Evolutionary conservation across 2,888 invertebrate genomes (phyloP).

Genomic region (Leucophenga maculata): DNA sequence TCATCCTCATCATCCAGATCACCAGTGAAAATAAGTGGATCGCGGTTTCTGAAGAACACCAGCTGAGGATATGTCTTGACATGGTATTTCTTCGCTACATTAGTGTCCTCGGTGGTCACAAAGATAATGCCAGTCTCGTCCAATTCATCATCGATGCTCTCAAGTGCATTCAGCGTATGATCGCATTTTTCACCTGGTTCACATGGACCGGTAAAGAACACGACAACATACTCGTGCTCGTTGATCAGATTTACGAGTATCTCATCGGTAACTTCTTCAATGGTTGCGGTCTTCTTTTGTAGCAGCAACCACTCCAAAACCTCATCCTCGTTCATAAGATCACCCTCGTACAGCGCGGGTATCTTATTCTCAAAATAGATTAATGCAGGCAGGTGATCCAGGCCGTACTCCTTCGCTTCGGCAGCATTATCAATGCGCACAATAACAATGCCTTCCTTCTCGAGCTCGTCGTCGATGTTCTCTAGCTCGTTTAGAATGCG

Average conservation of each 20-base stretch:
- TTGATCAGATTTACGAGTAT: conserved; percentile 88
- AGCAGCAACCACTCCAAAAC: conserved; percentile 88
- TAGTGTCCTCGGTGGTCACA: conserved; percentile 90
- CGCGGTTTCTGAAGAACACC: conserved; percentile 92
- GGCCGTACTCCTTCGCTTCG: conserved; percentile 92
- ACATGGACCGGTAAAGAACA: conserved; percentile 91
- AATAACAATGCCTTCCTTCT: conserved; percentile 91
- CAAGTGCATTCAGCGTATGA: conserved; percentile 86
- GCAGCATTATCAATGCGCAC: conserved; percentile 91
- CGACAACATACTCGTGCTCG: conserved; percentile 94
- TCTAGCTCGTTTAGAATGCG: conserved; percentile 90
- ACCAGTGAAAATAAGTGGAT: conserved; percentile 87
- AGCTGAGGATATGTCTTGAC: conserved; percentile 89
- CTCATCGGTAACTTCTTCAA: conserved; percentile 95
- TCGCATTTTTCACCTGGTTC: conserved; percentile 92
- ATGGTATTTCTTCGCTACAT: conserved; percentile 86
- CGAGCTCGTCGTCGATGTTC: conserved; percentile 92
- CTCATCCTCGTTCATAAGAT: conserved; percentile 92
- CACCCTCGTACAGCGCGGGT: conserved; percentile 92
- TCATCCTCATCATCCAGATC: conserved; percentile 93
- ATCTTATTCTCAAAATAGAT: conserved; percentile 94
- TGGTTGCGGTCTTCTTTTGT: conserved; percentile 91
- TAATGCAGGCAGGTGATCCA: conserved; percentile 84
- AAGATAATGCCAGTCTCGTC: conserved; percentile 95
- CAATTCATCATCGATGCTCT: conserved; percentile 93